Base-by-base conservation (phyloP, 2,113 vertebrate species). In the Castor canadensis region DNA sequence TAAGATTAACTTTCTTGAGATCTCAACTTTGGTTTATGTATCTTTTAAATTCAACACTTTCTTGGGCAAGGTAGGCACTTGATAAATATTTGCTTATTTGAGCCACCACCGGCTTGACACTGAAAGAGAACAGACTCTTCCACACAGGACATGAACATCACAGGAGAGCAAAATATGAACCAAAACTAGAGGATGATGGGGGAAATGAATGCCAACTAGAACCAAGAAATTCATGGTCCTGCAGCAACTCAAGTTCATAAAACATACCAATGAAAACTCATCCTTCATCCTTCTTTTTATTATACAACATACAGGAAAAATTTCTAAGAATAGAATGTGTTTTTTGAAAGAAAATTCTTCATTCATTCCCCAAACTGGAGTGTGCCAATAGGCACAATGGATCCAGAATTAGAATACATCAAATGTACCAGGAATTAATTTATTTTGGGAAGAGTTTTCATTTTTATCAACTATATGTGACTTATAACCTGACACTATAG, bases 61-160 rank as follows among this genome's bases (percentile, higher is more conserved):
- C 69, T 89, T 88, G 15, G 6, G 52, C 38, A 40, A 69, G 47
- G 24, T 38, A 81, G 60, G 52, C 15, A 60, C 9, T 76, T 91
- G 30, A 40, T 93, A 93, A 90, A 93, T 85, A 93, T 32, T 75
- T 95, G 64, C 56, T 80, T 72, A 75, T 84, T 94, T 94, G 64
- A 85, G 10, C 3, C 15, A 73, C 17, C n/a, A n/a, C 13, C 95
- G 79, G 82, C 20, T 91, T 91, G 64, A 87, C 24, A 56, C 16
- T 69, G 71, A 95, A 80, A 38, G 49, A 94, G n/a, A 85, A 69
- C 1, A 66, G 32, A 84, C 49, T 72, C 38, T 80, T 76, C 60
- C n/a, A 69, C 60, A 75, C 0, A 81, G 35, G 73, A 43, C 45
- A 64, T 45, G 60, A 89, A 66, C 22, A 93, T 72, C n/a, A 62